Conservation (phyloP, 2,888 invertebrate species). For the Steinernema hermaphroditum region DNA sequence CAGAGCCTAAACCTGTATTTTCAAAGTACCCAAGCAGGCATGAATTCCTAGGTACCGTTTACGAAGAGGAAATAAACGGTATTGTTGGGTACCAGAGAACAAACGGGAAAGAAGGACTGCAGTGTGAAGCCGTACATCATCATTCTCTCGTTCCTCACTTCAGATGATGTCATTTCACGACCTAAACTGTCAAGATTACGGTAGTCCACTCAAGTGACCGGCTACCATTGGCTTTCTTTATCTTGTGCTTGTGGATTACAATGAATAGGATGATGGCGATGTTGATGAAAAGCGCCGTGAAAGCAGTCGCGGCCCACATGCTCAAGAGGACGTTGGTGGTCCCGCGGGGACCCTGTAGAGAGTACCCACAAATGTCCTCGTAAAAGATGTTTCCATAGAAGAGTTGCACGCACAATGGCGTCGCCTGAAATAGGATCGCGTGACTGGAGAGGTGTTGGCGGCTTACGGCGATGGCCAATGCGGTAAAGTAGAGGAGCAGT, state of each 20-base stretch:
- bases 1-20: neutral
- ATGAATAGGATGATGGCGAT: neutral
- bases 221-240: neutral
- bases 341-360: neutral
- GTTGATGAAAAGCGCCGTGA: neutral
- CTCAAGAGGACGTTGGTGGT: neutral
- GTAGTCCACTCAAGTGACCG: neutral
- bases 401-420: neutral
- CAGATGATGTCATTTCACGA: neutral
- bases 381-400: neutral
- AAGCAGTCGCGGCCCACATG: neutral
- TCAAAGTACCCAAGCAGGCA: no score
- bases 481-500: neutral
- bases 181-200: neutral
- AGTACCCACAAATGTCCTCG: constrained; percentile 14
- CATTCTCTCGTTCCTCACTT: neutral
- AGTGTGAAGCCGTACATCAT: constrained; percentile 19
- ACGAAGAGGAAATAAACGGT: neutral
- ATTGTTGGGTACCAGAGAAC: neutral
- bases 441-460: neutral
- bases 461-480: neutral
- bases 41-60: neutral
- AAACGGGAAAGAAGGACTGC: constrained; percentile 9
- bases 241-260: neutral
- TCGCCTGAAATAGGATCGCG: neutral